phyloP scores from a whole-genome alignment of 2,888 invertebrate genomes.

The Andrena marginata region DNA sequence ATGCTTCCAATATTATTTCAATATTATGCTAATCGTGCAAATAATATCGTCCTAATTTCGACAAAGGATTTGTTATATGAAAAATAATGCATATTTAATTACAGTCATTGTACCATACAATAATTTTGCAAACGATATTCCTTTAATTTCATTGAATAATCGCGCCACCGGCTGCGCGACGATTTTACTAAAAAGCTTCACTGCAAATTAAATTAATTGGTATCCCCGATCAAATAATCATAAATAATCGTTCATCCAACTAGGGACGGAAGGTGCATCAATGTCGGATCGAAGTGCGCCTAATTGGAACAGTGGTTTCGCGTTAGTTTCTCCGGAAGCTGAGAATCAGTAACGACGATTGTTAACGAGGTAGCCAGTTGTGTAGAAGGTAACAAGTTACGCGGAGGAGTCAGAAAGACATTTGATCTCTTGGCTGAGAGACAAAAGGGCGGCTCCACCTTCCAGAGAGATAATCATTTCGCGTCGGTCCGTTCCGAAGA shows the following conservation, averaged over 20 bases:
- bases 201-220: not conserved
- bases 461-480: not conserved
- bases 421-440: conserved; percentile 1
- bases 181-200: not conserved
- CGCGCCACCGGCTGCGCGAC: too few species aligned
- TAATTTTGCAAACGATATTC: too few species aligned
- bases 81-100: too few species aligned
- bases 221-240: not conserved
- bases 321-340: conserved; percentile 5
- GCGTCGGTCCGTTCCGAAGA: not conserved
- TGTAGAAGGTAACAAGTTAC: conserved; percentile 10
- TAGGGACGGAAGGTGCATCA: not conserved
- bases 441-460: not conserved
- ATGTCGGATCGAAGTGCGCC: not conserved
- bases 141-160: too few species aligned
- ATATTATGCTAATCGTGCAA: too few species aligned
- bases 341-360: conserved; percentile 13
- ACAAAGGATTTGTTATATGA: too few species aligned
- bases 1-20: too few species aligned
- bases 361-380: conserved; percentile 35
- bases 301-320: conserved; percentile 14
- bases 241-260: not conserved
- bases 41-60: too few species aligned
- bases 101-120: too few species aligned
- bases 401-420: not conserved